Base-by-base conservation (phyloP, 1,140 invertebrate genomes). In the Camponotus floridanus region DNA sequence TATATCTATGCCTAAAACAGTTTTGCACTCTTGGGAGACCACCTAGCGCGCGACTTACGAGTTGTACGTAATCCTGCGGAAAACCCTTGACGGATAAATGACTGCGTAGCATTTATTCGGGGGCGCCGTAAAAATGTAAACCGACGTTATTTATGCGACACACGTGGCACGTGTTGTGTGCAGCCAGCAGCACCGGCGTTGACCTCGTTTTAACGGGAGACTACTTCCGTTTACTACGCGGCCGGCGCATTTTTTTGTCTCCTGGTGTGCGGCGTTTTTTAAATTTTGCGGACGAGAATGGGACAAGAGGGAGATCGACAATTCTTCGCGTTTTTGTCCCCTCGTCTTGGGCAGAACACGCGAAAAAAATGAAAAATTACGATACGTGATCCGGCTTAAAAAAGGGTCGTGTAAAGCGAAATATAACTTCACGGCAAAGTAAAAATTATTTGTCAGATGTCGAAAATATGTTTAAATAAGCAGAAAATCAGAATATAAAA, bases 41-140 rank as follows among this genome's bases (percentile, higher is more conserved):
- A 45, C 21, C 45, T 64, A 57, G 9, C 9, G 51, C 8, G 36
- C 26, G 8, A 74, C 26, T 31, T 45, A 2, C 26, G 7, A 31
- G 39, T 76, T 45, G 9, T 51, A 57, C n/a, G 51, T 62, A 61
- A 81, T 89, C 21, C 33, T 48, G 74, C 64, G 74, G 21, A 86
- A 86, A 88, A 64, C 21, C 31, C 13, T 45, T 64, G 51, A 88
- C 76, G 83, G 45, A 80, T 88, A 88, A 86, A 59, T 68, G 83
- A 76, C 61, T 64, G 86, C 88, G 79, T 89, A 73, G 57, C 85
- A 74, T 78, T 55, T 61, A 73, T 78, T 62, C 85, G 80, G 31
- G 36, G 18, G 36, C 55, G 39, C 87, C 88, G 87, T 93, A 93
- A 93, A 93, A 93, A 92, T 92, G 91, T 92, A 92, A 92, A 93